phyloP scores from a whole-genome alignment of 1,140 invertebrate species.

The Teleopsis dalmanni region DNA sequence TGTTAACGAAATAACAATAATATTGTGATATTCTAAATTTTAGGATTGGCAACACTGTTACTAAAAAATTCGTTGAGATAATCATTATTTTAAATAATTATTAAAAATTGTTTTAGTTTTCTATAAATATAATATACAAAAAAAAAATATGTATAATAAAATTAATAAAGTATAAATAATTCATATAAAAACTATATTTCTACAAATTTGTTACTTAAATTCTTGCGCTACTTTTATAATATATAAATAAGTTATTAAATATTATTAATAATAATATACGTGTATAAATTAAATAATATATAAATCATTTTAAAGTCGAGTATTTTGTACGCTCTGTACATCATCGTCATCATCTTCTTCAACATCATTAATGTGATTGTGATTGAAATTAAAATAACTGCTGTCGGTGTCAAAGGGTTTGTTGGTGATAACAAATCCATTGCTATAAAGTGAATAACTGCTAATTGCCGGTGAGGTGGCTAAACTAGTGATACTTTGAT shows the following conservation, averaged over 20 bases:
- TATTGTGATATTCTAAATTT: too few species aligned
- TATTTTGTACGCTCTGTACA: slow-evolving; percentile 40
- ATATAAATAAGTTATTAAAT: not conserved
- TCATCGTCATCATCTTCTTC: slow-evolving; percentile 22
- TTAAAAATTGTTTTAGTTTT: too few species aligned
- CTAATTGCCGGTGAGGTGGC: slow-evolving; percentile 41
- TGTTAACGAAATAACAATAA: too few species aligned
- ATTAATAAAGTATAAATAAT: too few species aligned
- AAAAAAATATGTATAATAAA: too few species aligned
- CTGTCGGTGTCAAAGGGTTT: slow-evolving; percentile 6
- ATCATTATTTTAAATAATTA: too few species aligned
- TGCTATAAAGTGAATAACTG: slow-evolving; percentile 41
- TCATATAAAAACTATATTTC: too few species aligned
- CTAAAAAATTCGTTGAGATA: too few species aligned
- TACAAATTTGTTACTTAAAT: too few species aligned
- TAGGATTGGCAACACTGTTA: too few species aligned
- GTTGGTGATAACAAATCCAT: slow-evolving; percentile 35
- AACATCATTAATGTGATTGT: slow-evolving; percentile 3
- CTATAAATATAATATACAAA: too few species aligned
- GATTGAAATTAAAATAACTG: not conserved
- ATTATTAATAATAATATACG: not conserved
- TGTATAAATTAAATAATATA: not conserved
- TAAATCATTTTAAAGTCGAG: slow-evolving; percentile 27
- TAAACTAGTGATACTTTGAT: slow-evolving; percentile 45
- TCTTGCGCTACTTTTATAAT: not conserved